Evolutionary conservation across 2,888 invertebrate species (phyloP).

Genomic region (Camponotus fellah): DNA sequence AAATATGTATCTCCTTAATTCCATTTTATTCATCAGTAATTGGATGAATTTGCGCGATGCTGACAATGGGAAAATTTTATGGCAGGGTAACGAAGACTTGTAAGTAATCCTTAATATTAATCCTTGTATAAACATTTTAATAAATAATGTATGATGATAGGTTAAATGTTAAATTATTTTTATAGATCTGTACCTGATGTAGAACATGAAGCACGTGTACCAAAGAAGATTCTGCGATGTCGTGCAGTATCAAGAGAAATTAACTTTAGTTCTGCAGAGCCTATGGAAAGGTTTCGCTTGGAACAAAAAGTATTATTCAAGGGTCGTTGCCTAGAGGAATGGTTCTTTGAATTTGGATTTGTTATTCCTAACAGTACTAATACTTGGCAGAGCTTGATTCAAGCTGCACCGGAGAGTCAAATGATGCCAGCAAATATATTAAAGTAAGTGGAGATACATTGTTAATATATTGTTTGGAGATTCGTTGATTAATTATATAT

Average conservation of each 20-base stretch:
- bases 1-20: slow-evolving; percentile 79
- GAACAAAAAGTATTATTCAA: slow-evolving; percentile 95
- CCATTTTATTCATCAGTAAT: slow-evolving; percentile 88
- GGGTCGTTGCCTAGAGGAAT: slow-evolving; percentile 98
- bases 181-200: slow-evolving; percentile 91
- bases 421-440: slow-evolving; percentile 99
- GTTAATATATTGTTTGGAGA: neutral
- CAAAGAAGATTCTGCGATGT: slow-evolving; percentile 98
- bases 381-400: slow-evolving; percentile 99
- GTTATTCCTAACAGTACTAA: slow-evolving; percentile 99
- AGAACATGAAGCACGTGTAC: slow-evolving; percentile 99
- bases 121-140: neutral
- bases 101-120: slow-evolving; percentile 79
- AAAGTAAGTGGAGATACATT: slow-evolving; percentile 89
- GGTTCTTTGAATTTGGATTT: slow-evolving; percentile 99
- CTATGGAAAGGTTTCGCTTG: slow-evolving; percentile 97
- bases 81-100: slow-evolving; percentile 99
- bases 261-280: slow-evolving; percentile 96
- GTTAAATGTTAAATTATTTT: neutral
- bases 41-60: slow-evolving; percentile 99
- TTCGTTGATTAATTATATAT: slow-evolving; percentile 17
- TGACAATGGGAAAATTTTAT: slow-evolving; percentile 96
- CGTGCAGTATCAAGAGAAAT: slow-evolving; percentile 96
- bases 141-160: neutral
- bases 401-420: slow-evolving; percentile 99